These are phyloP conservation scores for Eupithecia vulgata DNA, from an alignment of 2,888 invertebrate genomes.

Conservation along the genomic window DNA sequence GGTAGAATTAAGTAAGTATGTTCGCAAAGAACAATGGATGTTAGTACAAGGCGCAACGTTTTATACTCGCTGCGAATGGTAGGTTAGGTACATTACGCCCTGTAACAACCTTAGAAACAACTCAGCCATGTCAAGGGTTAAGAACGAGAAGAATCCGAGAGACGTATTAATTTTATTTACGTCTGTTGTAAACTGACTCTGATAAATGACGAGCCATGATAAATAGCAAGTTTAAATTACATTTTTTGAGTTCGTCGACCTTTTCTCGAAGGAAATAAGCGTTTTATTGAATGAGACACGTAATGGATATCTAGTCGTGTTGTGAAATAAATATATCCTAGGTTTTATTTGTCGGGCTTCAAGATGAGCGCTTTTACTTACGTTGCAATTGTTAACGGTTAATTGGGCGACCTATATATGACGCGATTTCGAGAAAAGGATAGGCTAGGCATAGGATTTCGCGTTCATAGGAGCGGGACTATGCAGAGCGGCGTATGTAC, in stretches of 20 bases:
- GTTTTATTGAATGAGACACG: not conserved
- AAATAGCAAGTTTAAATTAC: slow-evolving; percentile 8
- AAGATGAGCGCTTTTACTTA: too few relatives aligned
- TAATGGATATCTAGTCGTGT: not conserved
- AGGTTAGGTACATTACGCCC: too few relatives aligned
- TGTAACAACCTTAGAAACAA: not conserved
- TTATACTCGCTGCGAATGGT: too few relatives aligned
- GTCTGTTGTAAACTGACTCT: slow-evolving; percentile 8
- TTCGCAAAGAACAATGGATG: too few relatives aligned
- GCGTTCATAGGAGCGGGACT: too few relatives aligned
- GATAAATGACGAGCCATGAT: slow-evolving; percentile 8
- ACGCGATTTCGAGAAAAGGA: too few relatives aligned
- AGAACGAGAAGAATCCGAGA: not conserved
- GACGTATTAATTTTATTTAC: slow-evolving; percentile 3
- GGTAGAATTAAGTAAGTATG: too few relatives aligned
- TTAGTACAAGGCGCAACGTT: too few relatives aligned
- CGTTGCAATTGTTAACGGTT: too few relatives aligned
- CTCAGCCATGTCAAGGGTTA: not conserved
- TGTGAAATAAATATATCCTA: not conserved
- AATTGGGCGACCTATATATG: too few relatives aligned
- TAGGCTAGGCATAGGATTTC: too few relatives aligned
- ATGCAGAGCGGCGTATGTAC: too few relatives aligned
- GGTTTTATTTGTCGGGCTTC: not conserved
- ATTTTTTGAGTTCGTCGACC: slow-evolving; percentile 13
- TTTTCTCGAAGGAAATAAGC: not conserved